Conservation (phyloP, 2,888 invertebrate species). For the Pilophorus perplexus region DNA sequence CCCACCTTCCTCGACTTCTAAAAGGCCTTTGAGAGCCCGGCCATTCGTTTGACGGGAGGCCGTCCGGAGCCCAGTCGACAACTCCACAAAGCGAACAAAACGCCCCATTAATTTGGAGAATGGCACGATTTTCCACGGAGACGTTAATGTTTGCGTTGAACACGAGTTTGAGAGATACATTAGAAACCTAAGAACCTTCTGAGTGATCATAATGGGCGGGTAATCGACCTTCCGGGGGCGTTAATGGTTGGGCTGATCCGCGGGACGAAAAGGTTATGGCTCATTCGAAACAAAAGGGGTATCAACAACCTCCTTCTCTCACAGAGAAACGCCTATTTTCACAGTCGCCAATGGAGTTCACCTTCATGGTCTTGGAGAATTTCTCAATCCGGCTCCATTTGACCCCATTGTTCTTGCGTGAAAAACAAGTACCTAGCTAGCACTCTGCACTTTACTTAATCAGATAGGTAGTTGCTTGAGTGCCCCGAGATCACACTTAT, state of each 20-base stretch:
- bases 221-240: conserved; percentile 33
- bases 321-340: background rate
- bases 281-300: background rate
- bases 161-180: conserved; percentile 24
- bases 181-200: conserved; percentile 19
- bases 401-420: no score
- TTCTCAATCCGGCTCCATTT: no score
- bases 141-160: conserved; percentile 10
- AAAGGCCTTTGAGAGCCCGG: background rate
- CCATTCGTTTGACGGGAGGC: conserved; percentile 25
- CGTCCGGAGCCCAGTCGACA: conserved; percentile 11
- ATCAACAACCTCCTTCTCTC: conserved; percentile 7
- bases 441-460: no score
- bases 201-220: conserved; percentile 30
- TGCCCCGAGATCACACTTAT: no score
- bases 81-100: conserved; percentile 1
- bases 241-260: conserved; percentile 13
- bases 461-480: no score
- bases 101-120: conserved; percentile 20
- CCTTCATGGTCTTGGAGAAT: no score
- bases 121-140: conserved; percentile 16
- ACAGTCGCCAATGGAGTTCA: no score
- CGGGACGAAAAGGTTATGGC: conserved; percentile 10
- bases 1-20: conserved; percentile 21
- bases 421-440: no score